Percentiles rank a stretch among this genome's conserved stretches.
Conservation (phyloP, 2,113 vertebrate species). For the Brachyistius frenatus region DNA sequence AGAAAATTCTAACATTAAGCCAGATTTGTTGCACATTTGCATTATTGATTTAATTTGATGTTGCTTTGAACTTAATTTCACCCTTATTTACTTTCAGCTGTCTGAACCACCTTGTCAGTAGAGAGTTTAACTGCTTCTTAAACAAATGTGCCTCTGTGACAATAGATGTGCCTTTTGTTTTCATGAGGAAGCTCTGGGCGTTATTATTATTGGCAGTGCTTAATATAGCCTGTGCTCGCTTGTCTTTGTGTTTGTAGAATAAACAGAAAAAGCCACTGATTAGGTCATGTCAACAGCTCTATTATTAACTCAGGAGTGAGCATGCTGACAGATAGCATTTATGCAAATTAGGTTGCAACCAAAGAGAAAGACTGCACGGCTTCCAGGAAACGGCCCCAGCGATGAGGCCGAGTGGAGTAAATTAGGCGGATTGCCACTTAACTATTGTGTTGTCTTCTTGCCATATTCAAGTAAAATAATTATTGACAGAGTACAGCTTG, state of each 20-base stretch:
- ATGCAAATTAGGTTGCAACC: conserved; percentile 54
- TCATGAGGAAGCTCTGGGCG: not conserved
- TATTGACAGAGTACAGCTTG: not conserved
- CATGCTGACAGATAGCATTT: conserved; percentile 43
- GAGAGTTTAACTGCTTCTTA: conserved; percentile 27
- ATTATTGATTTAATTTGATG: conserved; percentile 64
- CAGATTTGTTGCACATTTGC: conserved; percentile 46
- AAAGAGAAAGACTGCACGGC: conserved; percentile 16
- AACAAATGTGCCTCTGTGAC: conserved; percentile 35
- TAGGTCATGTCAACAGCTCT: conserved; percentile 57
- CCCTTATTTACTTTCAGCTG: conserved; percentile 49
- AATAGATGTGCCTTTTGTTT: conserved; percentile 26
- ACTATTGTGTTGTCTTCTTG: too few species aligned
- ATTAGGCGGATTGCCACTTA: conserved; percentile 28
- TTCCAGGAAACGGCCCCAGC: conserved; percentile 34
- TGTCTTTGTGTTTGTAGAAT: conserved; percentile 39
- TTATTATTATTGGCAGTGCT: conserved; percentile 49
- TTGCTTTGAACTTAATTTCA: conserved; percentile 61
- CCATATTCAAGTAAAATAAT: conserved; percentile 7
- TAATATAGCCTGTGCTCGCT: conserved; percentile 63
- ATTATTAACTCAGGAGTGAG: conserved; percentile 67
- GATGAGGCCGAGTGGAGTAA: conserved; percentile 23
- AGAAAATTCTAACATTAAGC: conserved; percentile 31
- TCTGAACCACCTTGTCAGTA: conserved; percentile 44
- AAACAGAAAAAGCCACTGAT: conserved; percentile 43